phyloP scores from a whole-genome alignment of 2,888 invertebrate species.

The Drosophila hamatofila region DNA sequence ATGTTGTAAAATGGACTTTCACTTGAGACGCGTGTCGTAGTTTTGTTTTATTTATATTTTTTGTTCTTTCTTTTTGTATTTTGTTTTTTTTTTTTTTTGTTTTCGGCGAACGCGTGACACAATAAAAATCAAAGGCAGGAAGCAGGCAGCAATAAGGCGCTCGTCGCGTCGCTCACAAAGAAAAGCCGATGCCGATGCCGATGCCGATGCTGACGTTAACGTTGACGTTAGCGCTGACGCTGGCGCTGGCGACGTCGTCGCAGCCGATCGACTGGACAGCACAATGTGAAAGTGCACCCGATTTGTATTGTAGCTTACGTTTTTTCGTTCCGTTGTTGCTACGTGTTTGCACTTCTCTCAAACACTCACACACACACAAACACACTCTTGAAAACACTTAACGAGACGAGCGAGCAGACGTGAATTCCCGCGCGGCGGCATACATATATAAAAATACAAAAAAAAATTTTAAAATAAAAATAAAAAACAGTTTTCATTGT shows the following conservation, averaged over 20 bases:
- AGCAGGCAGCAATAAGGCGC: constrained; percentile 35
- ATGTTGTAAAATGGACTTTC: constrained; percentile 49
- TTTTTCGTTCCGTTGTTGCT: constrained; percentile 38
- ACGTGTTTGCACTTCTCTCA: constrained; percentile 32
- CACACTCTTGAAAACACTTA: constrained; percentile 7
- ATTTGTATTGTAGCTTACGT: constrained; percentile 42
- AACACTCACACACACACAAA: constrained; percentile 18
- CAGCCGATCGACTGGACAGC: constrained; percentile 46
- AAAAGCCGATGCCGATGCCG: constrained; percentile 34
- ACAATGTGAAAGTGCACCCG: constrained; percentile 63
- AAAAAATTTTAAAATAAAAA: not conserved
- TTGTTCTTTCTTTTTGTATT: constrained; percentile 18
- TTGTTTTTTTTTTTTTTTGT: constrained; percentile 13
- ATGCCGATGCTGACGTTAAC: constrained; percentile 17
- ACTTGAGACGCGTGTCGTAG: constrained; percentile 31
- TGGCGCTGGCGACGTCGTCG: constrained; percentile 32
- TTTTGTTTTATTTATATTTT: constrained; percentile 29
- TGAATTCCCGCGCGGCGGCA: constrained; percentile 41
- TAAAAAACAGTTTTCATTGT: constrained; percentile 39
- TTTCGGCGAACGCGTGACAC: constrained; percentile 70
- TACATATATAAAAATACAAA: constrained; percentile 33
- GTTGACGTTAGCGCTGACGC: not conserved
- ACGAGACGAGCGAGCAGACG: constrained; percentile 13
- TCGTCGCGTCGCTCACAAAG: constrained; percentile 45
- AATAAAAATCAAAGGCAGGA: constrained; percentile 55